Conservation (phyloP, 2,888 invertebrate genomes). For the Trissonchulus latispiculum region DNA sequence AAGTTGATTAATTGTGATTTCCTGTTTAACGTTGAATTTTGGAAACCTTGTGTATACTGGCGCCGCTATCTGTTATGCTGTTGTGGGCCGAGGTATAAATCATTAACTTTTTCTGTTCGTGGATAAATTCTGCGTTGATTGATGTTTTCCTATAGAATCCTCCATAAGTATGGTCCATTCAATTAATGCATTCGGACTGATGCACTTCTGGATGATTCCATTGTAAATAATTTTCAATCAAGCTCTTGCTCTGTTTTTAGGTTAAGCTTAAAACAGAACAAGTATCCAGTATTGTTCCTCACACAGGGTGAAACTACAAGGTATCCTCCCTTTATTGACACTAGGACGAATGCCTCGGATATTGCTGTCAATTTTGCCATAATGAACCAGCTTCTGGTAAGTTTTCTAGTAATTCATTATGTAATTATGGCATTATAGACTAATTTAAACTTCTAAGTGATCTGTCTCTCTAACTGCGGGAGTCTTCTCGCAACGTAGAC, state of each 20-base stretch:
- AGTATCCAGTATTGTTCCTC: conserved; percentile 88
- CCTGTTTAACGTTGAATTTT: too few species aligned
- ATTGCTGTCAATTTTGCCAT: conserved; percentile 71
- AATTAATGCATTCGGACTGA: not conserved
- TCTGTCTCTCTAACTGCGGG: too few species aligned
- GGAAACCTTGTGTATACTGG: too few species aligned
- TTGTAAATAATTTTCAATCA: not conserved
- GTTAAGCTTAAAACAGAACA: conserved; percentile 84
- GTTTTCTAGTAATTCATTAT: conserved; percentile 26
- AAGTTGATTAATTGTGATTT: too few species aligned
- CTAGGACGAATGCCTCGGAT: conserved; percentile 66
- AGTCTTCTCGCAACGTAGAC: too few species aligned
- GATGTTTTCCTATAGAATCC: not conserved
- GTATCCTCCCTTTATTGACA: conserved; percentile 73
- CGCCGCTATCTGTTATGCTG: not conserved
- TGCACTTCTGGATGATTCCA: not conserved
- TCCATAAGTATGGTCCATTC: not conserved
- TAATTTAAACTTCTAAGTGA: too few species aligned
- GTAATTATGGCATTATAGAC: too few species aligned
- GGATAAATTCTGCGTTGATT: too few species aligned
- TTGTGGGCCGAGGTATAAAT: not conserved
- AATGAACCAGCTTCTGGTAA: conserved; percentile 63
- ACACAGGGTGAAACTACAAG: conserved; percentile 63
- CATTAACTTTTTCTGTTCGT: not conserved
- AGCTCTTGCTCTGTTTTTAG: conserved; percentile 44